Evolutionary conservation across 2,888 invertebrate species (phyloP).

Genomic region (Priocnemis perturbator): DNA sequence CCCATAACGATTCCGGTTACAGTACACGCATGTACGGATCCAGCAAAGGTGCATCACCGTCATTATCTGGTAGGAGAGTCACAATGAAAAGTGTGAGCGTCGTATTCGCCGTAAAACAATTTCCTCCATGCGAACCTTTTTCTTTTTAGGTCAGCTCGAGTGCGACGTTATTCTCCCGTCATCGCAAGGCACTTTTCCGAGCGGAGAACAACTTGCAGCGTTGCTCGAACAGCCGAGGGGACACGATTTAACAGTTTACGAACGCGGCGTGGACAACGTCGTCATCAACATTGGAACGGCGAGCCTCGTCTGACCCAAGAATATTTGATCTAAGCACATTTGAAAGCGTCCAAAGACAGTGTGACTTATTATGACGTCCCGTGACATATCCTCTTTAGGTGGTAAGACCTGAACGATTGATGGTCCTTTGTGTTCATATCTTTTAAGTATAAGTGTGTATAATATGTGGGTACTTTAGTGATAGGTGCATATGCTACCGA

Average conservation of each 20-base stretch:
- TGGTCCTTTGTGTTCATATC: too few relatives aligned
- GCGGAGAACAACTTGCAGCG: conserved; percentile 64
- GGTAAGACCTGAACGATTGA: too few relatives aligned
- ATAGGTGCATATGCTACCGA: too few relatives aligned
- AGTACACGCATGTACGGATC: conserved; percentile 89
- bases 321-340: too few relatives aligned
- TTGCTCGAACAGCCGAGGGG: conserved; percentile 65
- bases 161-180: conserved; percentile 66
- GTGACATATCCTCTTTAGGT: too few relatives aligned
- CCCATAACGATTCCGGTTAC: conserved; percentile 90
- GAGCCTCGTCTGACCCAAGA: conserved; percentile 78
- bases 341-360: too few relatives aligned
- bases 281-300: conserved; percentile 79
- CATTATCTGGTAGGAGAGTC: conserved; percentile 77
- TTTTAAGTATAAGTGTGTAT: too few relatives aligned
- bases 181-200: conserved; percentile 59
- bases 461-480: too few relatives aligned
- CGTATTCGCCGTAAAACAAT: neutral
- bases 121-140: neutral
- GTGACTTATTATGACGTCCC: too few relatives aligned
- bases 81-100: neutral
- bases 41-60: conserved; percentile 87
- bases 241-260: conserved; percentile 67
- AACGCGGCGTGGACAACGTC: conserved; percentile 65
- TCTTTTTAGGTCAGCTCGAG: conserved; percentile 63